Conservation (phyloP, 2,888 invertebrate genomes). For the Callimorpha dominula region DNA sequence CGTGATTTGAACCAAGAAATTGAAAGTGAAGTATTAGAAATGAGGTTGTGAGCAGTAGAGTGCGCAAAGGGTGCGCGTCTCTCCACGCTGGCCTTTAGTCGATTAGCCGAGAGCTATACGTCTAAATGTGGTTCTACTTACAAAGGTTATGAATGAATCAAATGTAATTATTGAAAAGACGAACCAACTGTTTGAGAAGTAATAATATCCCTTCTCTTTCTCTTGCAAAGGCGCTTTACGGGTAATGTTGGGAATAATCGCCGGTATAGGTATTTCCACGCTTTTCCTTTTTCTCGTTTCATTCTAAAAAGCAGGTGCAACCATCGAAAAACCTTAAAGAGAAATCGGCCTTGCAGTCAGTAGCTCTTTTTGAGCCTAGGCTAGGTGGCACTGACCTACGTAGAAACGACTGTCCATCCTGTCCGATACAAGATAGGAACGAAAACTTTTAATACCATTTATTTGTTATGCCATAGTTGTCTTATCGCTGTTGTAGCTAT, state of each 20-base stretch:
- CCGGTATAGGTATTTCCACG: background rate
- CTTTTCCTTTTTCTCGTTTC: too few species aligned
- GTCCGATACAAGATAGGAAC: too few species aligned
- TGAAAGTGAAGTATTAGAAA: background rate
- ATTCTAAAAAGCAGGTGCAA: too few species aligned
- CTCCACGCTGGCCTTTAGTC: background rate
- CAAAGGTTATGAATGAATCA: too few species aligned
- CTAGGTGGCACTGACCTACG: too few species aligned
- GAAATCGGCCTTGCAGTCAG: too few species aligned
- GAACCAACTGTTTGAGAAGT: background rate
- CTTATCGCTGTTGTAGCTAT: background rate
- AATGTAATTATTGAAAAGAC: too few species aligned
- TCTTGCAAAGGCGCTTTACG: background rate
- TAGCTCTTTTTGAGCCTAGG: too few species aligned
- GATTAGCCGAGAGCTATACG: too few species aligned
- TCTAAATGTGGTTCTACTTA: too few species aligned
- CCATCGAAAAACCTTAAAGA: too few species aligned
- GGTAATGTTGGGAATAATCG: background rate
- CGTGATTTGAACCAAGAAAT: background rate
- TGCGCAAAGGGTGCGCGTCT: background rate
- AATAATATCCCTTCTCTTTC: background rate
- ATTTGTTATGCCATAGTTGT: background rate
- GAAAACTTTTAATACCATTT: background rate
- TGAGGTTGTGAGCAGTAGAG: background rate
- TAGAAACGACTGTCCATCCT: too few species aligned